Base-by-base conservation (phyloP, 2,113 vertebrate species). In the Oreocharis arfaki region DNA sequence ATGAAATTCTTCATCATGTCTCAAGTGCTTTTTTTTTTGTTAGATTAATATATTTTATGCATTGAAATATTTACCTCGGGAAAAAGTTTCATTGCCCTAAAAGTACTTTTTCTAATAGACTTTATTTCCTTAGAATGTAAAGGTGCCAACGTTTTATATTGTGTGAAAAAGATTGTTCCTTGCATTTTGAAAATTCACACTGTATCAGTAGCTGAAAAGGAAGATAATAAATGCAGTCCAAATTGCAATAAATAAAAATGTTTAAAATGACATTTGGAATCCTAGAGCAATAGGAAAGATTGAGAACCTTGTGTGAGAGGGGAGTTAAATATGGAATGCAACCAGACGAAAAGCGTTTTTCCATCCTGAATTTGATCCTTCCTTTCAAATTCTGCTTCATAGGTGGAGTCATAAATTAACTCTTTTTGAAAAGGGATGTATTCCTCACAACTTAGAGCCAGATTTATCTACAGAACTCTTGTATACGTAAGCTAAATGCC, bases 41-140 rank as follows among this genome's bases (percentile, higher is more conserved):
- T 68, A 84, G 9, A 87, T 75, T 87, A 82, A 30, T 83, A 61
- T 86, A 44, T 90, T 94, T 97, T 60, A 77, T 75, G 69, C 83
- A 87, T 70, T 91, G 65, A 96, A 97, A 96, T 97, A 87, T 86
- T 94, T 96, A 84, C 82, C 85, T 93, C 65, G 74, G 75, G 87
- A 89, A 94, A 95, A 93, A 84, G 42, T 90, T 95, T 78, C 75
- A 93, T 53, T 96, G 83, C 44, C 73, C 94, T 90, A 87, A 94
- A 90, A 71, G 7, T 82, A 37, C 56, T 81, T 94, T 92, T 96
- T 75, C 61, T 93, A 32, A 37, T 67, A 91, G 23, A 96, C 89
- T 97, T 96, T 82, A 55, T 96, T 97, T 97, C 63, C 88, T 95
- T 90, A 95, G 79, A 96, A 97, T 95, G 59, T 90, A 96, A 98